phyloP scores from a whole-genome alignment of 2,113 vertebrate species.

The Percina caprodes region DNA sequence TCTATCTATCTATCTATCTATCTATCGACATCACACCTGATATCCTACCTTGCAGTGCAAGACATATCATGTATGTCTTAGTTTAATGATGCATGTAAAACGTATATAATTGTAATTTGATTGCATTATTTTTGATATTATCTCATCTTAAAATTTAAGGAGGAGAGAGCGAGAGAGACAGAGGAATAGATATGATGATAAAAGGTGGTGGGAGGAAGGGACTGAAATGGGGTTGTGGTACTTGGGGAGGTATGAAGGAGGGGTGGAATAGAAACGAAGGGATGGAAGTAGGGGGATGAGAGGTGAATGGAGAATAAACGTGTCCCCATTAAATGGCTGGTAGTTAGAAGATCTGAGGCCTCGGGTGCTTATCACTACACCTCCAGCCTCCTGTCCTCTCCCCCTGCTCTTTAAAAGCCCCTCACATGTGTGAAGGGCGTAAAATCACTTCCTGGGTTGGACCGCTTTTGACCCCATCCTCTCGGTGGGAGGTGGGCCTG shows the following conservation, averaged over 20 bases:
- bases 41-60: too few relatives aligned
- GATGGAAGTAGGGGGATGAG: neutral
- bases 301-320: neutral
- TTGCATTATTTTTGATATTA: neutral
- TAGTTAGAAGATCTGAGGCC: slow-evolving; percentile 43
- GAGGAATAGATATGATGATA: neutral
- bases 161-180: neutral
- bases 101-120: neutral
- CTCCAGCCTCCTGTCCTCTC: slow-evolving; percentile 35
- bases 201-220: neutral
- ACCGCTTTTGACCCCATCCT: slow-evolving; percentile 64
- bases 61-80: neutral
- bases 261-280: neutral
- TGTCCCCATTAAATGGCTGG: slow-evolving; percentile 20
- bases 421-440: slow-evolving; percentile 70
- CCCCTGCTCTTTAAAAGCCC: slow-evolving; percentile 36
- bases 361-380: slow-evolving; percentile 32
- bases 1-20: too few relatives aligned
- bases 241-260: neutral
- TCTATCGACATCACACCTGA: too few relatives aligned
- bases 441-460: slow-evolving; percentile 72
- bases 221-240: neutral
- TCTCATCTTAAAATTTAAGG: neutral
- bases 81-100: neutral
- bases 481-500: slow-evolving; percentile 58